phyloP scores from a whole-genome alignment of 2,888 invertebrate genomes.

The Priocnemis perturbator region DNA sequence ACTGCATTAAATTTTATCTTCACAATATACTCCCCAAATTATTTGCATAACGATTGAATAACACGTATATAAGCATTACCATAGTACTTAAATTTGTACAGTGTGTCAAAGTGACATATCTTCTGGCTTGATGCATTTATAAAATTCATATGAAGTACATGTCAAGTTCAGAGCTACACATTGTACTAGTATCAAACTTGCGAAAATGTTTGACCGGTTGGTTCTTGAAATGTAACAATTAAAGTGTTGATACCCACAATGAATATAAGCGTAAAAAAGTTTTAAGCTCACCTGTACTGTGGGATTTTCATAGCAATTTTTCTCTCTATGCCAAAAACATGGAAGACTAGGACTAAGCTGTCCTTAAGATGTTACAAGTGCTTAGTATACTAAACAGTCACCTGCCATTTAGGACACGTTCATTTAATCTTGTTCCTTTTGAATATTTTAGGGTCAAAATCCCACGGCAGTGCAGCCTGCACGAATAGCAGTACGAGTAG shows the following conservation, averaged over 20 bases:
- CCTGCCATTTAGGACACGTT: background rate
- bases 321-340: background rate
- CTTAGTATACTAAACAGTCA: no score
- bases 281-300: no score
- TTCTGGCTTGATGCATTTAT: background rate
- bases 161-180: constrained; percentile 3
- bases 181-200: constrained; percentile 27
- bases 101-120: no score
- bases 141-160: constrained; percentile 15
- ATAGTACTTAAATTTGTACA: no score
- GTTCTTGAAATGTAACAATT: background rate
- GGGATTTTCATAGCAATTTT: no score
- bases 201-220: constrained; percentile 34
- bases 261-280: no score
- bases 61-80: no score
- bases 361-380: no score
- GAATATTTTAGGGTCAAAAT: constrained; percentile 55
- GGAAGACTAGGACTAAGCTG: background rate
- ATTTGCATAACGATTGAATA: no score
- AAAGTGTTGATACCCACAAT: no score
- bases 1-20: no score
- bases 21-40: no score
- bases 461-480: constrained; percentile 61
- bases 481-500: constrained; percentile 67
- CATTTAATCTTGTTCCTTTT: constrained; percentile 26